Conservation (phyloP, 1,140 invertebrate species). For the Stenopsyche tienmushanensis region DNA sequence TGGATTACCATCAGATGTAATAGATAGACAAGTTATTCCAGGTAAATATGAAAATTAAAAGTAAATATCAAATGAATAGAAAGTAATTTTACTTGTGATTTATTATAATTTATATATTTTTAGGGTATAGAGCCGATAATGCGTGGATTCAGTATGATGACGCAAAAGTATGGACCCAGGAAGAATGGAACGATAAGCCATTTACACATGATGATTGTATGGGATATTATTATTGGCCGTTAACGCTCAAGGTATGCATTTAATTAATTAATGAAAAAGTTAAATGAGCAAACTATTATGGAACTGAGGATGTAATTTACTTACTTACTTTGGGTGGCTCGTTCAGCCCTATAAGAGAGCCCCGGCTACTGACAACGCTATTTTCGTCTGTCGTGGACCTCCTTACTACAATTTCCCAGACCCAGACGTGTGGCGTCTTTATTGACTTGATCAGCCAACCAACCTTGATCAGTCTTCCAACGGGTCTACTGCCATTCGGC, state of each 20-base stretch:
- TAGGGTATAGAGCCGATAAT: slow-evolving; percentile 67
- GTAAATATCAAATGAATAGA: background rate
- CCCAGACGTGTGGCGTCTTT: too few relatives aligned
- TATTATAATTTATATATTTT: slow-evolving; percentile 40
- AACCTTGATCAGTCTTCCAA: too few relatives aligned
- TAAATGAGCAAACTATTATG: too few relatives aligned
- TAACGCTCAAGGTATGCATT: slow-evolving; percentile 52
- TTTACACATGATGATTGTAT: slow-evolving; percentile 69
- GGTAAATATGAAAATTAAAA: slow-evolving; percentile 40
- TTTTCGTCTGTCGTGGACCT: too few relatives aligned
- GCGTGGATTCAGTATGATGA: slow-evolving; percentile 73
- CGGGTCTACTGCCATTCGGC: too few relatives aligned
- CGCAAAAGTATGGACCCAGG: slow-evolving; percentile 59
- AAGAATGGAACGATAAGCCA: slow-evolving; percentile 73
- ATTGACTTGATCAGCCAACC: too few relatives aligned
- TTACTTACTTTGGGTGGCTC: too few relatives aligned
- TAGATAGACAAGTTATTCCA: slow-evolving; percentile 42
- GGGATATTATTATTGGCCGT: slow-evolving; percentile 85
- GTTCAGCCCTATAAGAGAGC: too few relatives aligned
- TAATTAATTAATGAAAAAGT: too few relatives aligned
- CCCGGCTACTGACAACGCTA: too few relatives aligned
- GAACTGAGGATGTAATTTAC: too few relatives aligned
- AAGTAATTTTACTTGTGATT: background rate
- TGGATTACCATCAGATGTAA: slow-evolving; percentile 43
- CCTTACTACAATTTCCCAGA: too few relatives aligned